phyloP scores from a whole-genome alignment of 2,797 vertebrate genomes.

The Leuciscus waleckii region DNA sequence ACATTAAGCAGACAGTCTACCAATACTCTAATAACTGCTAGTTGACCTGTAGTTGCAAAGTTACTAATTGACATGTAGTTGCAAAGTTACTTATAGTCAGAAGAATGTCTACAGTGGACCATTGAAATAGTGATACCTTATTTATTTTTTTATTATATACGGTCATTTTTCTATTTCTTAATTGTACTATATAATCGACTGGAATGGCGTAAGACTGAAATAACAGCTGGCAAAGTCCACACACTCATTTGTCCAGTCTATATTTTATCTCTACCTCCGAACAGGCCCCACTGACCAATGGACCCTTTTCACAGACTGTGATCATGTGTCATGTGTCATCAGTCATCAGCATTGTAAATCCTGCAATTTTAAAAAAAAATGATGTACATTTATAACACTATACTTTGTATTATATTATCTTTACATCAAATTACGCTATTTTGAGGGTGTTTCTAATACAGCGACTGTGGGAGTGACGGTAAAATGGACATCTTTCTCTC shows the following conservation, averaged over 20 bases:
- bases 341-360: no score
- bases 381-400: no score
- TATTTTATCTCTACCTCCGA: constrained; percentile 35
- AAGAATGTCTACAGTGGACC: neutral
- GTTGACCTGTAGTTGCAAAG: no score
- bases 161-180: neutral
- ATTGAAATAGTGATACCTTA: neutral
- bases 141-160: neutral
- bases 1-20: neutral
- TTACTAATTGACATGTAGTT: neutral
- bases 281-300: constrained; percentile 14
- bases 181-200: neutral
- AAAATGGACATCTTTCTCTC: no score
- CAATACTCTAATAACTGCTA: neutral
- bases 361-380: no score
- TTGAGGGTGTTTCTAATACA: no score
- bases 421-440: no score
- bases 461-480: no score
- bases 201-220: constrained; percentile 71
- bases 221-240: constrained; percentile 67
- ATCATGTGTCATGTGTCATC: no score
- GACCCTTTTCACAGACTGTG: no score
- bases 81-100: neutral
- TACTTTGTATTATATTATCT: no score
- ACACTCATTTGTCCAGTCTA: neutral